These are phyloP conservation scores for Coelopa frigida DNA, from an alignment of 1,140 invertebrate genomes.

Conservation along the genomic window DNA sequence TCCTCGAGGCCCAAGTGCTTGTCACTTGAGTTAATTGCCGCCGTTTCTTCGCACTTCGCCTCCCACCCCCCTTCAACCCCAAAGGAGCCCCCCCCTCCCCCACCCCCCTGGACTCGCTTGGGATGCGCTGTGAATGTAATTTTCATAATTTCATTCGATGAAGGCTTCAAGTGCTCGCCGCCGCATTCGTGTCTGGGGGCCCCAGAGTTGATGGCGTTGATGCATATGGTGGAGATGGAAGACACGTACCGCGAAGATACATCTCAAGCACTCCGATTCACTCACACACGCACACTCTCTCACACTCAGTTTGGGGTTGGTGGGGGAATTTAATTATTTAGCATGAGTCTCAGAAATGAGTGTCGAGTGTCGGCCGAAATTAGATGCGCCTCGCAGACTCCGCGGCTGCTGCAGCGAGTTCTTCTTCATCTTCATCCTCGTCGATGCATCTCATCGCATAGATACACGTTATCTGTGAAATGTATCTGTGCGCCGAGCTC, in stretches of 20 bases:
- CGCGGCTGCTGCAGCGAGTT: background rate
- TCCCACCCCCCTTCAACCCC: background rate
- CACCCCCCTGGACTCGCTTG: background rate
- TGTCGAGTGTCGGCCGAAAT: background rate
- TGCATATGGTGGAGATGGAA: background rate
- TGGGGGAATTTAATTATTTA: slow-evolving; percentile 7
- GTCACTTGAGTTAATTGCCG: slow-evolving; percentile 11
- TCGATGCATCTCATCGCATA: too few relatives aligned
- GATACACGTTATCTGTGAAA: too few relatives aligned
- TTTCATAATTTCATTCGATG: too few relatives aligned
- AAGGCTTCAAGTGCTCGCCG: too few relatives aligned
- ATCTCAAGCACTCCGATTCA: slow-evolving; percentile 3
- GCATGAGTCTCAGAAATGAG: slow-evolving; percentile 4
- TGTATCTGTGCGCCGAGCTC: too few relatives aligned
- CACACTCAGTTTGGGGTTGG: background rate
- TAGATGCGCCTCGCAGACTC: background rate
- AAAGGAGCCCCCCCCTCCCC: too few relatives aligned
- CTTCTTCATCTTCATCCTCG: background rate
- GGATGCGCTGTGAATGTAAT: too few relatives aligned
- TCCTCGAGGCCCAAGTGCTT: background rate
- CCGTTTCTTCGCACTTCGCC: slow-evolving; percentile 4
- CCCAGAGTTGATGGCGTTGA: background rate
- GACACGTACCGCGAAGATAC: slow-evolving; percentile 4
- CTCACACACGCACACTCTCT: background rate
- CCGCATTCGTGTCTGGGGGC: background rate